phyloP scores from a whole-genome alignment of 2,888 invertebrate species.

The Cataglyphis livida region DNA sequence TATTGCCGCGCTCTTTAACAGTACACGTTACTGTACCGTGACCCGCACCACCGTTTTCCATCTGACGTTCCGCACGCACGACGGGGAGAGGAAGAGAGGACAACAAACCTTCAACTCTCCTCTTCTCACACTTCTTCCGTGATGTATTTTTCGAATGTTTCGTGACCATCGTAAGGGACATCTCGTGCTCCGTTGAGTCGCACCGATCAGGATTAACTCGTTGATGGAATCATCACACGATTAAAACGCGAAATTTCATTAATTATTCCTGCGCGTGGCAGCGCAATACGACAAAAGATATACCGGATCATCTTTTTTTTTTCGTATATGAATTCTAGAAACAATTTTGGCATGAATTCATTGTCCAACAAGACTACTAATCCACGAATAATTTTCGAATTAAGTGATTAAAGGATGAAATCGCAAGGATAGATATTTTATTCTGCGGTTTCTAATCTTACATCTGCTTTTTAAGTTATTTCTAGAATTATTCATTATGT shows the following conservation, averaged over 20 bases:
- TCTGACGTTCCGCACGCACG: constrained; percentile 69
- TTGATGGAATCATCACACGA: background rate
- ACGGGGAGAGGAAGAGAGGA: constrained; percentile 9
- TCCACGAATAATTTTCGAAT: background rate
- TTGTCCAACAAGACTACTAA: background rate
- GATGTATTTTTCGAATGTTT: constrained; percentile 38
- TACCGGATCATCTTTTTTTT: background rate
- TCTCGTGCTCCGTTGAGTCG: background rate
- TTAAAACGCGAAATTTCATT: constrained; percentile 18
- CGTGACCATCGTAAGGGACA: constrained; percentile 15
- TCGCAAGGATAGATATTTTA: background rate
- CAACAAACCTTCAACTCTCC: constrained; percentile 43
- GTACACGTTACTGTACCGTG: constrained; percentile 82
- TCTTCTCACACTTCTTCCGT: constrained; percentile 26
- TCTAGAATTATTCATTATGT: background rate
- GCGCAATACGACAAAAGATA: background rate
- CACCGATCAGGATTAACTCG: constrained; percentile 23
- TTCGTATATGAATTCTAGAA: background rate
- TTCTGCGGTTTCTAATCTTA: background rate
- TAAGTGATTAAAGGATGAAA: background rate
- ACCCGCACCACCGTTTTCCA: constrained; percentile 78
- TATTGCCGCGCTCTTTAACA: constrained; percentile 76
- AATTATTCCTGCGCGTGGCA: background rate
- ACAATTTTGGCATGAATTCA: background rate
- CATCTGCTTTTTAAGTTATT: background rate